Conservation (phyloP, 1,140 invertebrate genomes). For the Zaprionus nigranus region DNA sequence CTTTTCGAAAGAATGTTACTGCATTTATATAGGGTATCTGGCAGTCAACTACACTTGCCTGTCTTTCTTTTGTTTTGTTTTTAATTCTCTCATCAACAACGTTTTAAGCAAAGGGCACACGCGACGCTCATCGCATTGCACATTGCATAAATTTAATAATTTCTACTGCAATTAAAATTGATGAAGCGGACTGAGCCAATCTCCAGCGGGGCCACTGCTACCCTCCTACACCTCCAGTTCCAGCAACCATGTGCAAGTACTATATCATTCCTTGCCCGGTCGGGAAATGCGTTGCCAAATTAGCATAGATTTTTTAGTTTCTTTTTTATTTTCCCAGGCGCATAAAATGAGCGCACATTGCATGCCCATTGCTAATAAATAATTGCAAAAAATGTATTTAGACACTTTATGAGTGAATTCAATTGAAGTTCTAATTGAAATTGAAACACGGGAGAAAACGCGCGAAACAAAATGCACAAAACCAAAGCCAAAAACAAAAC, state of each 20-base stretch:
- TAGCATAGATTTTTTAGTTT: constrained; percentile 36
- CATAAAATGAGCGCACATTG: constrained; percentile 46
- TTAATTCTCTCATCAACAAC: constrained; percentile 20
- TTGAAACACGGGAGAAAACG: constrained; percentile 8
- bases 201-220: not conserved
- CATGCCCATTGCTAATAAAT: constrained; percentile 75
- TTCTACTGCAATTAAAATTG: constrained; percentile 40
- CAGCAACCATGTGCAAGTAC: constrained; percentile 2
- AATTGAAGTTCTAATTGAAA: constrained; percentile 56
- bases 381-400: constrained; percentile 69
- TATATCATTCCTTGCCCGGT: constrained; percentile 13
- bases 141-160: constrained; percentile 34
- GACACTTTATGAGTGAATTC: constrained; percentile 67
- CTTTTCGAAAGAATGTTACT: not conserved
- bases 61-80: not conserved
- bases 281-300: constrained; percentile 31
- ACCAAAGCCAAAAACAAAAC: constrained; percentile 16
- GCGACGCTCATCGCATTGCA: constrained; percentile 26
- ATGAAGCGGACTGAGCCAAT: constrained; percentile 34
- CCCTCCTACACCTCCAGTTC: not conserved
- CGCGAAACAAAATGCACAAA: constrained; percentile 29
- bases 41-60: not conserved
- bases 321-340: constrained; percentile 43
- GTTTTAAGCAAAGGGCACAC: constrained; percentile 35
- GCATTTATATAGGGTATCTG: not conserved